Base-by-base conservation (phyloP, 2,888 invertebrate genomes). In the Allolobophora icterica region DNA sequence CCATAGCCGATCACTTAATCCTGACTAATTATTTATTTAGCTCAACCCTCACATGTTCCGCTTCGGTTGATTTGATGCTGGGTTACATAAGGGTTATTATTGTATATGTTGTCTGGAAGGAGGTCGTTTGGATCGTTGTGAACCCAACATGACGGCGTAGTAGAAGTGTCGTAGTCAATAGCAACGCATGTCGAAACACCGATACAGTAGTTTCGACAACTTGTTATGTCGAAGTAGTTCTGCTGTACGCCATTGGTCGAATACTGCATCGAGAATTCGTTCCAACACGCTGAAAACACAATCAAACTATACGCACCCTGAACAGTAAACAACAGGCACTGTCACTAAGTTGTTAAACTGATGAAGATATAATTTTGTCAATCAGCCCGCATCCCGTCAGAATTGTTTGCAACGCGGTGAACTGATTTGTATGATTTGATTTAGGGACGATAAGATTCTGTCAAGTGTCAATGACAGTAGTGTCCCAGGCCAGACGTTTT, bases 221-320 rank as follows among this genome's bases (percentile, higher is more conserved):
- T 87, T 30, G 4, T 0, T 87, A 87, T 0, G 35, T 34, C 87
- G 87, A 3, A 24, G 17, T 11, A 0, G 35, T 21, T 87, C 35
- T 34, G 34, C 35, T 6, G 87, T 21, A 17, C 19, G 35, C 87
- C 87, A 1, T 24, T 24, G 15, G 11, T 33, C 34, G 87, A 87
- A 11, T 35, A 35, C 15, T 87, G 87, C 5, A 4, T 35, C 87
- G 1, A 35, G 19, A 87, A 13, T 24, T 11, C 24, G 8, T 5
- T 87, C 87, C 87, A 87, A 34, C 87, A 87, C 13, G 6, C 87
- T 87, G 38, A 87, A 87, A 87, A 2, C 71, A 71, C 71, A 71
- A 17, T 1, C 6, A n/a, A 71, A 30, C 11, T n/a, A n/a, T 71
- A 30, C n/a, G 24, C 24, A 24, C 24, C 8, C 71, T 71, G n/a